Percentiles rank a stretch among this genome's conserved stretches.
phyloP scores from a whole-genome alignment of 2,888 invertebrate genomes.

The Leucophora obtusa region DNA sequence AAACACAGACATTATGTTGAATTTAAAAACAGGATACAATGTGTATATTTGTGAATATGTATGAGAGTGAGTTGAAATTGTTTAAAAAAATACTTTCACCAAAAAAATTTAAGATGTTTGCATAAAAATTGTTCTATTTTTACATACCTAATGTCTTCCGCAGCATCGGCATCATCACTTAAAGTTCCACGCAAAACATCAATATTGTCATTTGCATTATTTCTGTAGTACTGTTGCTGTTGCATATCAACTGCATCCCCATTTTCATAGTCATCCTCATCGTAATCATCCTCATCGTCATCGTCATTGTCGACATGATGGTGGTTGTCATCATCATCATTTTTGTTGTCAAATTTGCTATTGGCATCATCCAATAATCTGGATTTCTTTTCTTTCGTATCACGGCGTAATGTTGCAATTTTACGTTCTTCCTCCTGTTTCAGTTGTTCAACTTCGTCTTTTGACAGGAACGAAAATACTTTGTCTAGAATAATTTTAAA shows the following conservation, averaged over 20 bases:
- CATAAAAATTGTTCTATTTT: slow-evolving; percentile 19
- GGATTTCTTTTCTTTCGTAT: slow-evolving; percentile 75
- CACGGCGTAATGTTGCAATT: slow-evolving; percentile 82
- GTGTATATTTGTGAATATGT: background rate
- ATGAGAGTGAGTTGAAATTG: background rate
- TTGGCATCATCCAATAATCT: slow-evolving; percentile 75
- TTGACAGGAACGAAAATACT: slow-evolving; percentile 95
- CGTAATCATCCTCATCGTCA: slow-evolving; percentile 63
- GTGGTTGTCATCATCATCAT: slow-evolving; percentile 66
- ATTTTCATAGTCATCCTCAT: slow-evolving; percentile 68
- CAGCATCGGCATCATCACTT: slow-evolving; percentile 64
- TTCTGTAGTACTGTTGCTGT: slow-evolving; percentile 59
- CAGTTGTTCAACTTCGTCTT: slow-evolving; percentile 95
- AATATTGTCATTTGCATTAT: slow-evolving; percentile 59
- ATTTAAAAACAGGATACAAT: slow-evolving; percentile 13
- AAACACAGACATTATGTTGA: slow-evolving; percentile 19
- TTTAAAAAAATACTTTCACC: slow-evolving; percentile 62
- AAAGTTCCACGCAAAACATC: slow-evolving; percentile 57
- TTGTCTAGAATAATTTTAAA: slow-evolving; percentile 82
- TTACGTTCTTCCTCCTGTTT: slow-evolving; percentile 95
- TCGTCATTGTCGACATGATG: slow-evolving; percentile 66
- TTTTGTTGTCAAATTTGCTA: slow-evolving; percentile 70
- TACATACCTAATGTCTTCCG: slow-evolving; percentile 75
- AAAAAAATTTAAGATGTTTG: slow-evolving; percentile 51
- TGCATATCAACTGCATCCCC: slow-evolving; percentile 63